Base-by-base conservation (phyloP, 2,113 vertebrate genomes). In the Ammospiza caudacuta region DNA sequence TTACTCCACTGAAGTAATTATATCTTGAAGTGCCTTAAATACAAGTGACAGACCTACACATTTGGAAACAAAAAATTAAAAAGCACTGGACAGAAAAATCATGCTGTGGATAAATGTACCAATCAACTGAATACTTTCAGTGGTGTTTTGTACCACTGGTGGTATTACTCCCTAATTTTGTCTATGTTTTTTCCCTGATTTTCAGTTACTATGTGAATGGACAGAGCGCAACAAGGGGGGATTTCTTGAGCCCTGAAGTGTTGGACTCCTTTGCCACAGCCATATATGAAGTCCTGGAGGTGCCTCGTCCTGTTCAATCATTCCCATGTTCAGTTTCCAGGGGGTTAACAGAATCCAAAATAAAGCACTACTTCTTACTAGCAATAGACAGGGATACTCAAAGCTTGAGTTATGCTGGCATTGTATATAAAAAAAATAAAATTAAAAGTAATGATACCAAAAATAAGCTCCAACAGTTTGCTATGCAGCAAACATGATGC, bases 121-220 rank as follows among this genome's bases (percentile, higher is more conserved):
- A 20, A 51, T 18, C 21, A 78, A 39, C 6, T 11, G 23, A 83
- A 35, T 20, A 35, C 8, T 84, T 47, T 23, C 3, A 10, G 28
- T 70, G 17, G 14, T 79, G 24, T 61, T 84, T 84, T 72, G 31
- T 57, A 35, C 39, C 20, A 18, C 18, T 59, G 35, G 20, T 61
- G 27, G 3, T 69, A 37, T 54, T 89, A 35, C 41, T 23, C 25
- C 55, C 52, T 77, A 43, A 57, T 61, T 86, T 62, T 82, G n/a
- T 13, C 55, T 58, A 15, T 59, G 57, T 12, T 17, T 57, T 37
- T 63, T 35, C 10, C 47, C 72, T 21, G 29, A 44, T 84, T 90
- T 86, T 49, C 92, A 99, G 99, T 96, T 99, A 99, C 91, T 99
- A 99, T 23, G 96, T 99, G 64, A 98, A 99, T 29, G 99, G 99